Evolutionary conservation across 2,888 invertebrate genomes (phyloP).

Genomic region (Diarsia brunnea): DNA sequence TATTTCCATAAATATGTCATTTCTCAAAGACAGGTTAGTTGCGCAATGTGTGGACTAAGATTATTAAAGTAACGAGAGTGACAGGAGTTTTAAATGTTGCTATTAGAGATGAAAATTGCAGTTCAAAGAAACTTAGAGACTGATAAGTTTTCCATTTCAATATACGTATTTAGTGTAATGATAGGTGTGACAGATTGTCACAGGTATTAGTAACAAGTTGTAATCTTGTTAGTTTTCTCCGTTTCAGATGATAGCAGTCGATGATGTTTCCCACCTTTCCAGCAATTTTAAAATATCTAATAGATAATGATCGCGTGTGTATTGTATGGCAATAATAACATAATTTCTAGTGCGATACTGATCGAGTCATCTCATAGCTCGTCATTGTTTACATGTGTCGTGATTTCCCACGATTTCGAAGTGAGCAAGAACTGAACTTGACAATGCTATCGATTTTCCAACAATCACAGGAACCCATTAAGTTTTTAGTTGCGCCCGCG

Average conservation of each 20-base stretch:
- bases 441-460: conserved; percentile 76
- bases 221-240: conserved; percentile 56
- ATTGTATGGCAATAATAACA: conserved; percentile 47
- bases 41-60: neutral
- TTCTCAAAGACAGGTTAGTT: conserved; percentile 27
- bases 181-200: conserved; percentile 38
- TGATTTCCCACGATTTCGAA: conserved; percentile 85
- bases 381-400: conserved; percentile 73
- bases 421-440: conserved; percentile 72
- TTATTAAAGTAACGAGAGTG: conserved; percentile 36
- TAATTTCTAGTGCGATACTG: conserved; percentile 68
- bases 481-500: conserved; percentile 66
- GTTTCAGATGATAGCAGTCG: conserved; percentile 40
- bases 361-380: conserved; percentile 64
- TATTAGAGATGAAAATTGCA: conserved; percentile 40
- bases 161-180: conserved; percentile 43
- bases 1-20: conserved; percentile 19
- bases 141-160: conserved; percentile 53
- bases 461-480: conserved; percentile 69
- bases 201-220: conserved; percentile 24
- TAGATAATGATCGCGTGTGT: conserved; percentile 41
- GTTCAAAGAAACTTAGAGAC: conserved; percentile 32
- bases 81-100: conserved; percentile 16
- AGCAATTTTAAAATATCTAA: conserved; percentile 39
- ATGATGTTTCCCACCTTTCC: conserved; percentile 46